A percentile compares a stretch with the other conserved stretches of the same genome.
phyloP scores from a whole-genome alignment of 2,797 vertebrate genomes.

The Naso thynnoides region DNA sequence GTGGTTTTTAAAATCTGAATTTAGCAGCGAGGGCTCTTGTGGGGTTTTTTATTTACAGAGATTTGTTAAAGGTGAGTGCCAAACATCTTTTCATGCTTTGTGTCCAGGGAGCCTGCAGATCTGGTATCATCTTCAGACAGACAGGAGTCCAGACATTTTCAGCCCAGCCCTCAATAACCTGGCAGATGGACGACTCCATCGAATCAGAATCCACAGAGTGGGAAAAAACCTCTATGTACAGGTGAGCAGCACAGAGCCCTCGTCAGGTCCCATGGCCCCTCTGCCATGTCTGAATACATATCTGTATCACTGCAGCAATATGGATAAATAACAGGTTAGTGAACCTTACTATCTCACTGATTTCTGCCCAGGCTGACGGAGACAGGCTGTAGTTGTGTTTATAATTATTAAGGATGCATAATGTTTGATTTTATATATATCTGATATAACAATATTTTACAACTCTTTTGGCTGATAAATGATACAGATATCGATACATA shows the following conservation, averaged over 20 bases:
- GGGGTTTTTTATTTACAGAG: not conserved
- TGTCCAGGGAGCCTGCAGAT: slow-evolving; percentile 95
- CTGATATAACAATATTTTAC: no score
- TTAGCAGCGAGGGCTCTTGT: not conserved
- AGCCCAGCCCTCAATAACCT: slow-evolving; percentile 86
- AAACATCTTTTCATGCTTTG: slow-evolving; percentile 13
- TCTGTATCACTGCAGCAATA: not conserved
- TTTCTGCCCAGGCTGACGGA: not conserved
- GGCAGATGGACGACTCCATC: slow-evolving; percentile 91
- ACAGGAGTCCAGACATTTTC: slow-evolving; percentile 87
- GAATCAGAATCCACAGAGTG: slow-evolving; percentile 89
- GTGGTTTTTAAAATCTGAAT: not conserved
- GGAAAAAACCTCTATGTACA: slow-evolving; percentile 90
- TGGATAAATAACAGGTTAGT: not conserved
- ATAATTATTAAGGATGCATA: no score
- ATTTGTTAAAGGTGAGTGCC: not conserved
- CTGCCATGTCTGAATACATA: not conserved
- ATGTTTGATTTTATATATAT: no score
- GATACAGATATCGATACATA: no score
- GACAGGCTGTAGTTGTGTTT: not conserved
- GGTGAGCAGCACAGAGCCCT: slow-evolving; percentile 77
- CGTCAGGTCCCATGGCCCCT: not conserved
- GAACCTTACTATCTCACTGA: not conserved
- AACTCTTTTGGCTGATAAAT: no score
- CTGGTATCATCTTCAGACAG: slow-evolving; percentile 89